Evolutionary conservation across 2,113 vertebrate species (phyloP), one percentile per base, ranked within the genome.

Genomic region (Megaceryle torquata): DNA sequence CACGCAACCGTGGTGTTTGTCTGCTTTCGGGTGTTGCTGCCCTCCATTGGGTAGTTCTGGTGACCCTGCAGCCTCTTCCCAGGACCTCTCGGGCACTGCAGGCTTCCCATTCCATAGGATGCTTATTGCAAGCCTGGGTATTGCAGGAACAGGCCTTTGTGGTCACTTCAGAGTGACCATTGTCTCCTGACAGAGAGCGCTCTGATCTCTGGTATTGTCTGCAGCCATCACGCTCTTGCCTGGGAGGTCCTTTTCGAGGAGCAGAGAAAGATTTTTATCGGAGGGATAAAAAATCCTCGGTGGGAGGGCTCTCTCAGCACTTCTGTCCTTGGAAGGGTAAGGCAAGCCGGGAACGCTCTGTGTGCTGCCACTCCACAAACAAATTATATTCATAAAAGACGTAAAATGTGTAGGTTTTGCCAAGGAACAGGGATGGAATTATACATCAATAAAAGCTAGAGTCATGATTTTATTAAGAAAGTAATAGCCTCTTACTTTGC

Each of bases 161-260:
- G 3, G 25, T 28, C 63, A 18, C 25, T 3, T 25, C 69, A 31
- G 35, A 60, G 31, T 24, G 44, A 5, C 44, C n/a, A 9, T 0
- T 1, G 24, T 35, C 63, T 86, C 65, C n/a, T 33, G 20, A 15
- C 2, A 5, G 46, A 50, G 26, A 7, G 13, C 1, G 1, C 51
- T 63, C 63, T 50, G 39, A 14, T 37, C 48, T 35, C 53, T 59
- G n/a, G 26, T 8, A 1, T 11, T 9, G 15, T 31, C 53, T 61
- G 37, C 1, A 1, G 21, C 33, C 11, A 1, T 31, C 6, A 1
- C 20, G 39, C 33, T 82, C 53, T 65, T 17, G 53, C 3, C 2
- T 37, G 89, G 65, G 33, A 68, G 22, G 22, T 46, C 41, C 11
- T 6, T 68, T 89, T 41, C 0, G 0, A 71, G 57, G 35, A 65